Evolutionary conservation across 2,113 vertebrate species (phyloP).

Genomic region (Laterallus jamaicensis): DNA sequence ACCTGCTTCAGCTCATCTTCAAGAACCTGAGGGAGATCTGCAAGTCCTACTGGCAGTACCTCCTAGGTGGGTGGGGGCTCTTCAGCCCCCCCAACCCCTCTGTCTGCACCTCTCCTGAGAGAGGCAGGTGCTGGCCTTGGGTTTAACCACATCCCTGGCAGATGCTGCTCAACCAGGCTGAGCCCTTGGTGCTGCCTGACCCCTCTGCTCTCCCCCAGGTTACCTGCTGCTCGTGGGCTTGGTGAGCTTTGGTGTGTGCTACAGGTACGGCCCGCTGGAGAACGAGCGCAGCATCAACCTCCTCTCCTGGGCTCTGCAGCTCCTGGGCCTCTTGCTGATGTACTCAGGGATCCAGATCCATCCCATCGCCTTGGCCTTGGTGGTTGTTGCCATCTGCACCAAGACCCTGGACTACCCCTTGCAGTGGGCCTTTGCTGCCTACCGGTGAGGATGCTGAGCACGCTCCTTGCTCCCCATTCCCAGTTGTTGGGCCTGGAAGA

Average conservation of each 20-base stretch:
- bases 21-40: conserved; percentile 89
- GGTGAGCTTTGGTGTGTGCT: conserved; percentile 91
- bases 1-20: conserved; percentile 91
- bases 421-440: conserved; percentile 69
- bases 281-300: conserved; percentile 91
- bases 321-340: conserved; percentile 86
- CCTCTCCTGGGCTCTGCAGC: conserved; percentile 91
- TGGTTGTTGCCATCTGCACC: conserved; percentile 81
- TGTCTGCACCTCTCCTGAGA: accelerated
- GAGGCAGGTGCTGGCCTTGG: accelerated
- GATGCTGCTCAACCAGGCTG: not conserved
- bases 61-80: conserved; percentile 78
- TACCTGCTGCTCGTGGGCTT: conserved; percentile 85
- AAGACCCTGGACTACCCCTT: conserved; percentile 90
- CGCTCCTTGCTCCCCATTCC: accelerated
- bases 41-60: conserved; percentile 88
- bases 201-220: conserved; percentile 66
- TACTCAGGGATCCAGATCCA: conserved; percentile 89
- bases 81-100: accelerated
- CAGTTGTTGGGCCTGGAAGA: accelerated
- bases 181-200: not conserved
- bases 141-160: not conserved
- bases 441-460: conserved; percentile 60
- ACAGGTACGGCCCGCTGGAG: conserved; percentile 90
- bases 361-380: conserved; percentile 81